A percentile compares a stretch with the other conserved stretches of the same genome.
Evolutionary conservation across 2,888 invertebrate species (phyloP).

Genomic region (Cheilosia urbana): DNA sequence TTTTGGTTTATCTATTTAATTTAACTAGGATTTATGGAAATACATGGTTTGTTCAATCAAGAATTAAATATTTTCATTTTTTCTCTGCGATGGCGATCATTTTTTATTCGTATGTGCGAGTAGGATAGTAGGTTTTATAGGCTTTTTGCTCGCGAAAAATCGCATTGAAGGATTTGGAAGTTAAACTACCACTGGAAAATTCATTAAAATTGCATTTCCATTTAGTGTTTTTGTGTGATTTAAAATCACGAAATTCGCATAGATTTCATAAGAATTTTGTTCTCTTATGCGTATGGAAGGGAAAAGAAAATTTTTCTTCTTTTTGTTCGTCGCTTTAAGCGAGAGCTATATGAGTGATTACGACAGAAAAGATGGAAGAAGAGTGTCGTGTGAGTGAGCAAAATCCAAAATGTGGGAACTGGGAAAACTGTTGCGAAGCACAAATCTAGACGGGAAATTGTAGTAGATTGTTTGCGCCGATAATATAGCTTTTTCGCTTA

Average conservation of each 20-base stretch:
- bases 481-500: slow-evolving; percentile 10
- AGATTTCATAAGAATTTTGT: slow-evolving; percentile 55
- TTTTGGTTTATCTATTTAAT: slow-evolving; percentile 44
- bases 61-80: slow-evolving; percentile 51
- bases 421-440: slow-evolving; percentile 67
- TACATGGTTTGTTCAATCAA: slow-evolving; percentile 38
- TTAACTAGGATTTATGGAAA: slow-evolving; percentile 17
- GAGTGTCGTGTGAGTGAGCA: slow-evolving; percentile 61
- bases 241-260: slow-evolving; percentile 71
- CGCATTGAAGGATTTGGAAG: slow-evolving; percentile 29
- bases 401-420: too few relatives aligned
- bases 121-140: slow-evolving; percentile 36
- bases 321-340: slow-evolving; percentile 53
- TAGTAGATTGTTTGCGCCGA: slow-evolving; percentile 34
- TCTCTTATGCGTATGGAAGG: slow-evolving; percentile 37
- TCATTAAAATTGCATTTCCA: slow-evolving; percentile 65
- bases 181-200: slow-evolving; percentile 65
- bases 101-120: slow-evolving; percentile 45
- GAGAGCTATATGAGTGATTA: slow-evolving; percentile 68
- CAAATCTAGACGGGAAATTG: slow-evolving; percentile 11
- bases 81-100: slow-evolving; percentile 66
- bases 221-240: slow-evolving; percentile 50
- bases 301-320: slow-evolving; percentile 60
- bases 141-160: slow-evolving; percentile 65
- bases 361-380: slow-evolving; percentile 77